Conservation (phyloP, 2,888 invertebrate genomes). For the Volucella zonaria region DNA sequence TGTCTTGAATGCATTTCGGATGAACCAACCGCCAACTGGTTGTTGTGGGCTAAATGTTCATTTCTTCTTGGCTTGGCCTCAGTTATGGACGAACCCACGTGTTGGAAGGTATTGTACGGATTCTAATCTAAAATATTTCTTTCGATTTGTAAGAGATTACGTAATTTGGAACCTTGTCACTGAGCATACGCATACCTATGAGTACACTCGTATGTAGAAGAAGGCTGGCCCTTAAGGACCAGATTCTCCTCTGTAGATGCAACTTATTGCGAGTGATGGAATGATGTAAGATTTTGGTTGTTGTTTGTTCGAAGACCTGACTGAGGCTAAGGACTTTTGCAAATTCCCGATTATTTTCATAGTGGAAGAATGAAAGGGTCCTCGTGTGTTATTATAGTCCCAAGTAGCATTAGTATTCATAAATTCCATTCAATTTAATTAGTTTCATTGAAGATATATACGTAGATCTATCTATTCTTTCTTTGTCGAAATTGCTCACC, state of each 20-base stretch:
- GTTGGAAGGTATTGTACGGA: slow-evolving; percentile 31
- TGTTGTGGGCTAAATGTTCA: slow-evolving; percentile 45
- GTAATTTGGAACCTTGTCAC: slow-evolving; percentile 31
- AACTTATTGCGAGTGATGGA: background rate
- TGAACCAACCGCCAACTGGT: slow-evolving; percentile 66
- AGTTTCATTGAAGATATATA: slow-evolving; percentile 34
- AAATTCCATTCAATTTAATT: slow-evolving; percentile 65
- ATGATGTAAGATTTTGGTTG: slow-evolving; percentile 39
- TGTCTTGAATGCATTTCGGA: slow-evolving; percentile 34
- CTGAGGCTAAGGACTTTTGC: background rate
- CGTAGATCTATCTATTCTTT: background rate
- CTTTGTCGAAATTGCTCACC: slow-evolving; percentile 6
- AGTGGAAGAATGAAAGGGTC: background rate
- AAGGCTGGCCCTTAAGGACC: slow-evolving; percentile 9
- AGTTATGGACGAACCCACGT: slow-evolving; percentile 50
- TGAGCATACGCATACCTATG: background rate
- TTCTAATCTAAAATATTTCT: background rate
- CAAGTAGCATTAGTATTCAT: slow-evolving; percentile 63
- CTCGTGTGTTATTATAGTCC: slow-evolving; percentile 15
- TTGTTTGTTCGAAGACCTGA: background rate
- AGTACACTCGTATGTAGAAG: too few relatives aligned
- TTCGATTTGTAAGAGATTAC: slow-evolving; percentile 27
- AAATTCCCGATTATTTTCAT: background rate
- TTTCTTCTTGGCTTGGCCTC: background rate
- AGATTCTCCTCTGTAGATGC: background rate